phyloP scores from a whole-genome alignment of 2,888 invertebrate genomes.

The Glyphotaelius pellucidus region DNA sequence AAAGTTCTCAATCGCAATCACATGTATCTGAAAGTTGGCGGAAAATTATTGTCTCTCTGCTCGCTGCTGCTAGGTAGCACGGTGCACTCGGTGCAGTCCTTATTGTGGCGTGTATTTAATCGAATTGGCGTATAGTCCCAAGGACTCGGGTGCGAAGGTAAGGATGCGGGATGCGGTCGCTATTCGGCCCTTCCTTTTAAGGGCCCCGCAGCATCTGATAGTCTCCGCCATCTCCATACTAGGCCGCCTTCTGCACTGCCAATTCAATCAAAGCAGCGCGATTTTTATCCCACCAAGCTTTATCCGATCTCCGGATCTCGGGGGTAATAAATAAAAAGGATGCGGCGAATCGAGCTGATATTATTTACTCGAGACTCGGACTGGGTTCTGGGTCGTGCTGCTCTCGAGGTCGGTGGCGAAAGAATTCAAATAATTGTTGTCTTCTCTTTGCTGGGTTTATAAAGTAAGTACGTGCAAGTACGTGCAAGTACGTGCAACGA shows the following conservation, averaged over 20 bases:
- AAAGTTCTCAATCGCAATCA: conserved; percentile 13
- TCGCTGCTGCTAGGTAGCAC: neutral
- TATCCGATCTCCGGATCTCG: conserved; percentile 31
- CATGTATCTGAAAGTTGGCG: neutral
- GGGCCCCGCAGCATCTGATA: conserved; percentile 50
- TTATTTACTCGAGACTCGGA: neutral
- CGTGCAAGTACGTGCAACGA: neutral
- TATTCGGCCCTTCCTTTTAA: conserved; percentile 57
- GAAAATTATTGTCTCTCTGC: neutral
- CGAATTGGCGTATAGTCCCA: conserved; percentile 61
- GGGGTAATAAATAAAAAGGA: conserved; percentile 32
- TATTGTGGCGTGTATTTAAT: conserved; percentile 29
- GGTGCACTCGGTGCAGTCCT: conserved; percentile 4
- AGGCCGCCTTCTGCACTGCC: conserved; percentile 24
- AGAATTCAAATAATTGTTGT: neutral
- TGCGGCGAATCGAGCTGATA: conserved; percentile 1
- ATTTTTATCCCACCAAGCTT: conserved; percentile 39
- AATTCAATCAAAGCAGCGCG: conserved; percentile 44
- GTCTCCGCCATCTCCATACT: conserved; percentile 34
- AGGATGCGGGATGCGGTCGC: conserved; percentile 51
- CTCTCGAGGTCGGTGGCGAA: conserved; percentile 12
- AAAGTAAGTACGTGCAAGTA: neutral
- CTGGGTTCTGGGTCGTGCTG: neutral
- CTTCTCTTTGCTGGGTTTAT: neutral
- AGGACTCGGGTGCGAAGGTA: conserved; percentile 60